A percentile compares a stretch with the other conserved stretches of the same genome.
Evolutionary conservation across 2,113 vertebrate genomes (phyloP).

Genomic region (Mionectes macconnelli): DNA sequence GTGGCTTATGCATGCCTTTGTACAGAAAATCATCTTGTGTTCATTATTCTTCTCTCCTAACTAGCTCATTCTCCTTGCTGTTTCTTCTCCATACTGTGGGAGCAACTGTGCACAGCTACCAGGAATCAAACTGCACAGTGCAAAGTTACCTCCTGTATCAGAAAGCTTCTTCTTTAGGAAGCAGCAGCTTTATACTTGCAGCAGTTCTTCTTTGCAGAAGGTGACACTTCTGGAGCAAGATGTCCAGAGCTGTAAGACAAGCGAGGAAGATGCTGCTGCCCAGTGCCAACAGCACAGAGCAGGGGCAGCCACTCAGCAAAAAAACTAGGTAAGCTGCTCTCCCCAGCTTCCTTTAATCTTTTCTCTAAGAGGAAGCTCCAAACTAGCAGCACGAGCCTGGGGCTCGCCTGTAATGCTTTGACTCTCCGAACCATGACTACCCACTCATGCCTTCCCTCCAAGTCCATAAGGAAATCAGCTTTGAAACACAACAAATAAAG

Average conservation of each 20-base stretch:
- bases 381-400: not conserved
- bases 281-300: not conserved
- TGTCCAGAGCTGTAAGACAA: not conserved
- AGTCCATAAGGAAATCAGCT: not conserved
- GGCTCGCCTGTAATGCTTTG: not conserved
- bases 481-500: not conserved
- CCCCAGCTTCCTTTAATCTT: not conserved
- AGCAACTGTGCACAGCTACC: not conserved
- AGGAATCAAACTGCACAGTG: not conserved
- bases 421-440: not conserved
- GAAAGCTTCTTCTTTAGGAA: not conserved
- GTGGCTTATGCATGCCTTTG: not conserved
- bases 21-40: not conserved
- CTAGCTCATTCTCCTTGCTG: not conserved
- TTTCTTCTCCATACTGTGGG: not conserved
- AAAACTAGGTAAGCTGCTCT: not conserved
- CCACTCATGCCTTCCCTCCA: not conserved
- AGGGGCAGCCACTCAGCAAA: not conserved
- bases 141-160: not conserved
- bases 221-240: not conserved
- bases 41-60: not conserved
- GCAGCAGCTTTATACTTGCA: not conserved
- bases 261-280: fast-evolving
- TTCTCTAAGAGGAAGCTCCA: not conserved
- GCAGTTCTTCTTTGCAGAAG: not conserved